Conservation (phyloP, 2,888 invertebrate species). For the Siphlonurus alternatus region DNA sequence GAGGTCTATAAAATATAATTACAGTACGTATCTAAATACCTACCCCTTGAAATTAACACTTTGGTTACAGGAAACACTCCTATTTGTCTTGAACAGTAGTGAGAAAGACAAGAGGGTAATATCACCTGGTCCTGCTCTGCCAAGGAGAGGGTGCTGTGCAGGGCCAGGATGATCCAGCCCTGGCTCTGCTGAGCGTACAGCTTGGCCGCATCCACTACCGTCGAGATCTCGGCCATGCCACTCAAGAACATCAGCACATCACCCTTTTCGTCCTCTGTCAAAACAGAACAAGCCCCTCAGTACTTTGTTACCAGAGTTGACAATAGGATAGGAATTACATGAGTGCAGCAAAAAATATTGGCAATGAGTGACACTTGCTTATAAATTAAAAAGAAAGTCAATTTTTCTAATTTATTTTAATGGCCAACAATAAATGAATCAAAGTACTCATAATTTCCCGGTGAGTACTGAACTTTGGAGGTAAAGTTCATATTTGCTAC, state of each 20-base stretch:
- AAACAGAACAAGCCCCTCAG: too few species aligned
- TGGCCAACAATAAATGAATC: too few species aligned
- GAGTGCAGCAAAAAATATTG: conserved; percentile 10
- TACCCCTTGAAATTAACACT: not conserved
- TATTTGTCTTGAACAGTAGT: too few species aligned
- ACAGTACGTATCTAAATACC: not conserved
- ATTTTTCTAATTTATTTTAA: conserved; percentile 8
- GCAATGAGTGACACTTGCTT: conserved; percentile 7
- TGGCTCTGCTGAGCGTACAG: conserved; percentile 59
- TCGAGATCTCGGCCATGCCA: conserved; percentile 82
- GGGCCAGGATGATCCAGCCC: conserved; percentile 81
- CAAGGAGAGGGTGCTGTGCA: conserved; percentile 85
- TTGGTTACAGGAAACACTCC: not conserved
- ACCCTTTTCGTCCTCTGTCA: conserved; percentile 61
- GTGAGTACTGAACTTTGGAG: too few species aligned
- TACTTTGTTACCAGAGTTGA: conserved; percentile 3
- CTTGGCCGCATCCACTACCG: conserved; percentile 69
- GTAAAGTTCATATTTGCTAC: too few species aligned
- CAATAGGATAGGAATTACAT: conserved; percentile 7
- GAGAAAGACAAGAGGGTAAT: not conserved
- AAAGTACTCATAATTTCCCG: too few species aligned
- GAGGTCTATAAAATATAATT: too few species aligned
- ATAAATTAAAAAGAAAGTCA: conserved; percentile 10
- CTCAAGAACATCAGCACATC: conserved; percentile 91
- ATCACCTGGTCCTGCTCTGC: conserved; percentile 90